Evolutionary conservation across 1,140 invertebrate genomes (phyloP).

Genomic region (Drosophila neocordata): DNA sequence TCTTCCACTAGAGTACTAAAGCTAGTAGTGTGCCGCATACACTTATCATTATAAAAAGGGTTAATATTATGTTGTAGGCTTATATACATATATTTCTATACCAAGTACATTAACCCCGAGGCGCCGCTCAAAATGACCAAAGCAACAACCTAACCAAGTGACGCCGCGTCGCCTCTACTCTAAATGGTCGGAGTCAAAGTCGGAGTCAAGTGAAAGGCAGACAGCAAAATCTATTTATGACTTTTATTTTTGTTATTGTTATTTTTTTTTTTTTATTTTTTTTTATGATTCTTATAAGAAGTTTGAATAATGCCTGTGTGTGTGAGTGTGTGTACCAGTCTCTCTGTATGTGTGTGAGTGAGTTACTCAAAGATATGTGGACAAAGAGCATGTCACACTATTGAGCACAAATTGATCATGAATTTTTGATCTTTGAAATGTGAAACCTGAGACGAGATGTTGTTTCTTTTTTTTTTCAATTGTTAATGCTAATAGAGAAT

Average conservation of each 20-base stretch:
- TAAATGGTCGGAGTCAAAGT: conserved; percentile 39
- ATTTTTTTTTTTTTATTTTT: not conserved
- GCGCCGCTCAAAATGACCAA: conserved; percentile 54
- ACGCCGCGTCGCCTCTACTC: conserved; percentile 28
- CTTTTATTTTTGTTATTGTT: not conserved
- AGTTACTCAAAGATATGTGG: not conserved
- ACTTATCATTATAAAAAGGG: conserved; percentile 24
- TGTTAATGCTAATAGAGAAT: not conserved
- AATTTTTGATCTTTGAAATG: conserved; percentile 6
- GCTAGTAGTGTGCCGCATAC: too few species aligned
- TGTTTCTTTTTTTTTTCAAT: not conserved
- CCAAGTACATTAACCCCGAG: conserved; percentile 68
- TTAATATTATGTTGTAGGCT: conserved; percentile 8
- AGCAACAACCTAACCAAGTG: conserved; percentile 15
- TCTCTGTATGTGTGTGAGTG: not conserved
- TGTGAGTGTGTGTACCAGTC: not conserved
- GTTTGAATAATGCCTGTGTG: not conserved
- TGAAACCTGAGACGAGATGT: not conserved
- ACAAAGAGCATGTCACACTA: conserved; percentile 4
- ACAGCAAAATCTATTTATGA: conserved; percentile 25
- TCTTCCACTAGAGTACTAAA: not conserved
- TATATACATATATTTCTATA: conserved; percentile 4
- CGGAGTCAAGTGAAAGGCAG: conserved; percentile 41
- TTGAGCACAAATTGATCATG: not conserved
- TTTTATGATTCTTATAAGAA: conserved; percentile 12